These are phyloP conservation scores for Pachliopta kotzebuea DNA, from an alignment of 2,888 invertebrate species.

Conservation along the genomic window DNA sequence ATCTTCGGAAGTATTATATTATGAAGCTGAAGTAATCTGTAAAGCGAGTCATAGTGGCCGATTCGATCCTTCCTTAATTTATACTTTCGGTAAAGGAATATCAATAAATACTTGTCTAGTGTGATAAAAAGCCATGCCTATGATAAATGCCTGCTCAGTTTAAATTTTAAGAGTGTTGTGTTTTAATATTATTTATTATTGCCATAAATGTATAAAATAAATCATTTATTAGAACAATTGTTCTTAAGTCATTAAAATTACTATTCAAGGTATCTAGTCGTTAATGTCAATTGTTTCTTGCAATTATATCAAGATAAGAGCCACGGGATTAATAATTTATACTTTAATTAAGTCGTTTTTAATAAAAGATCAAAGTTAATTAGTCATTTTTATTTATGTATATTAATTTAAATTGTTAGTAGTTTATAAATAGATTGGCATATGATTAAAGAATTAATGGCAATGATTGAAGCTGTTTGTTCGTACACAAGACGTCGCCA, in stretches of 20 bases:
- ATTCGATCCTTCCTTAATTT: too few relatives aligned
- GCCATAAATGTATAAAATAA: background rate
- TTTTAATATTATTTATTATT: too few relatives aligned
- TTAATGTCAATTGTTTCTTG: background rate
- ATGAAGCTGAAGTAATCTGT: too few relatives aligned
- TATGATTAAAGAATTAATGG: background rate
- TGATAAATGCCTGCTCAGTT: too few relatives aligned
- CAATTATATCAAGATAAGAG: background rate
- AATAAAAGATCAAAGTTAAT: too few relatives aligned
- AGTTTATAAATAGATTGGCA: conserved; percentile 1
- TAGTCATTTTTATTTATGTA: background rate
- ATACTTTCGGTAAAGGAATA: too few relatives aligned
- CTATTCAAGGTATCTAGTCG: background rate
- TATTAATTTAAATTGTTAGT: background rate
- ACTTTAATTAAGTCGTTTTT: background rate
- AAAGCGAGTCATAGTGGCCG: too few relatives aligned
- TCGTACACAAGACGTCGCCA: background rate
- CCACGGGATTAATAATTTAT: background rate
- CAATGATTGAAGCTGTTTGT: background rate
- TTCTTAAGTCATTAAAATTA: background rate
- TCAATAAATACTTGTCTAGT: too few relatives aligned
- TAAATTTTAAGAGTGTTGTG: too few relatives aligned
- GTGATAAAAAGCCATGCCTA: too few relatives aligned
- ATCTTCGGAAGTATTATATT: too few relatives aligned
- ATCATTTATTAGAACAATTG: background rate